Evolutionary conservation across 1,140 invertebrate genomes (phyloP).

Genomic region (Homalodisca vitripennis): DNA sequence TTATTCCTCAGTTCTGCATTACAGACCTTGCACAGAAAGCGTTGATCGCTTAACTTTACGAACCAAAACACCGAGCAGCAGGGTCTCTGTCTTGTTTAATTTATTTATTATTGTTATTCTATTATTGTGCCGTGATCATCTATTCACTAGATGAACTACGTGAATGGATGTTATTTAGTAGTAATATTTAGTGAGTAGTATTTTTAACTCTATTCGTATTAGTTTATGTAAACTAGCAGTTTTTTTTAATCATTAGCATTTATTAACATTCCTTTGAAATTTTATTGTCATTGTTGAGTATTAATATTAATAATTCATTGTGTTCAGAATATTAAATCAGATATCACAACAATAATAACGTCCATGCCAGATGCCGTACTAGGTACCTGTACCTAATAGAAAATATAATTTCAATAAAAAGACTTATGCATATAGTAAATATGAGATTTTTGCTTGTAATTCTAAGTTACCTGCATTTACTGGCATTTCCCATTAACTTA

Average conservation of each 20-base stretch:
- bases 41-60: not conserved
- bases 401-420: not conserved
- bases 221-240: not conserved
- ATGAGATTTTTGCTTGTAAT: not conserved
- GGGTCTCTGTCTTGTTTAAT: not conserved
- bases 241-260: conserved; percentile 4
- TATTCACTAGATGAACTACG: conserved; percentile 21
- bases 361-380: not conserved
- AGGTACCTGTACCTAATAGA: not conserved
- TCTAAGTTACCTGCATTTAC: conserved; percentile 7
- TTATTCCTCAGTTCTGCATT: not conserved
- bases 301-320: not conserved
- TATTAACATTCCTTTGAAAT: conserved; percentile 9
- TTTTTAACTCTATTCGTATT: conserved; percentile 14
- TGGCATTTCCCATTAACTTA: not conserved
- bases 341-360: not conserved
- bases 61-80: not conserved
- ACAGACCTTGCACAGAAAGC: not conserved
- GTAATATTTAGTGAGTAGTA: conserved; percentile 10
- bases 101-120: not conserved
- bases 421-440: not conserved
- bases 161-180: conserved; percentile 5
- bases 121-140: conserved; percentile 12
- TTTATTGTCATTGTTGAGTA: not conserved
- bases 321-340: not conserved